These are phyloP conservation scores for Periophthalmus modestus DNA, from an alignment of 2,113 vertebrate genomes.

Conservation along the genomic window DNA sequence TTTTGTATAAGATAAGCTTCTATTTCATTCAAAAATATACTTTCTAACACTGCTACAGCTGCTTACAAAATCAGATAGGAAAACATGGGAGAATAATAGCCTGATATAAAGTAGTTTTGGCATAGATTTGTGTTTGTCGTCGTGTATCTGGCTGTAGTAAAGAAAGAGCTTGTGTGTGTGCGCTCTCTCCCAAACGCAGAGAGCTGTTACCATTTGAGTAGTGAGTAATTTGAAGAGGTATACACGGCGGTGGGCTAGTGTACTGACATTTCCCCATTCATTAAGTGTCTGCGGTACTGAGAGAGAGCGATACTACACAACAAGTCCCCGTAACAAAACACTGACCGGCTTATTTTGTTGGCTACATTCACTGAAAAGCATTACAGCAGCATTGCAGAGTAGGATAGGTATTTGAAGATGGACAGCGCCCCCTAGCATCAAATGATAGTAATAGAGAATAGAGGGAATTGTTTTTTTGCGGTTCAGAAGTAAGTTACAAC, in stretches of 20 bases:
- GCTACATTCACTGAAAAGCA: no score
- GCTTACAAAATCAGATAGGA: conserved; percentile 18
- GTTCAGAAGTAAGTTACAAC: no score
- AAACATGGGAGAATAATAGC: not conserved
- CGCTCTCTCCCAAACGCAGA: not conserved
- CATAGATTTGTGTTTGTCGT: not conserved
- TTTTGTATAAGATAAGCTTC: not conserved
- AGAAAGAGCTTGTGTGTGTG: not conserved
- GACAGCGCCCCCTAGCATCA: not conserved
- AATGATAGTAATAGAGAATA: not conserved
- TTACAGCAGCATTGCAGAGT: no score
- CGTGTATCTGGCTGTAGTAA: not conserved
- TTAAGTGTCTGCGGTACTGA: not conserved
- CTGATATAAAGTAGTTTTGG: not conserved
- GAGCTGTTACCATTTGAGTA: not conserved
- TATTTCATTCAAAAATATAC: conserved; percentile 38
- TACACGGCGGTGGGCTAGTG: not conserved
- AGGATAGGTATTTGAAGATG: not conserved
- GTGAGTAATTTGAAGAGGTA: not conserved
- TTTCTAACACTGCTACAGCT: conserved; percentile 18
- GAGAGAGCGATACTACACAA: not conserved
- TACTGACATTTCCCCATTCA: conserved; percentile 13
- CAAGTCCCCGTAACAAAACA: not conserved
- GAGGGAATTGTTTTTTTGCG: not conserved
- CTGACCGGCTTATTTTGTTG: no score